Conservation (phyloP, 2,797 vertebrate species). For the Poecilia picta region DNA sequence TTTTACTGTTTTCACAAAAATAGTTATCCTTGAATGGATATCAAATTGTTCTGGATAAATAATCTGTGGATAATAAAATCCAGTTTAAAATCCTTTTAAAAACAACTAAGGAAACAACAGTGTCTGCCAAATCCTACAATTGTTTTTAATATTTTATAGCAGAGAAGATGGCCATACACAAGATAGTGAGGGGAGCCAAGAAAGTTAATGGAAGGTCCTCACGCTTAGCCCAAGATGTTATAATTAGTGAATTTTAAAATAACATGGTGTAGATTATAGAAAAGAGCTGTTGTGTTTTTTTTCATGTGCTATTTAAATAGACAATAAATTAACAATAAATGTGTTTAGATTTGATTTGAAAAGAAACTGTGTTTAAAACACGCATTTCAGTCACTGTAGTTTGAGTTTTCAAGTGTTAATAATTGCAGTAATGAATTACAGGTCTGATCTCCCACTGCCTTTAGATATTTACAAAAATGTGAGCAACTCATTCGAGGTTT, state of each 20-base stretch:
- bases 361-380: not conserved
- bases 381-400: not conserved
- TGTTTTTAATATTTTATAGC: not conserved
- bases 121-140: not conserved
- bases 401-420: not conserved
- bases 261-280: not conserved
- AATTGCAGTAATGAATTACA: not conserved
- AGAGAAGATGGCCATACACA: not conserved
- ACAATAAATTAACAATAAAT: not conserved
- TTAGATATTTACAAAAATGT: constrained; percentile 15
- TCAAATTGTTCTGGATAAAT: not conserved
- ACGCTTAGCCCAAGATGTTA: not conserved
- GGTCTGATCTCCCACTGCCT: not conserved
- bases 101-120: not conserved
- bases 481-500: constrained; percentile 20
- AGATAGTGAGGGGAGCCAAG: not conserved
- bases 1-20: not conserved
- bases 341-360: not conserved
- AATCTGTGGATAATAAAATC: too few relatives aligned
- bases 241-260: not conserved
- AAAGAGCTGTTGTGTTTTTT: not conserved
- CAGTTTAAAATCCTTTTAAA: not conserved
- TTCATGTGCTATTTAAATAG: not conserved
- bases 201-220: not conserved
- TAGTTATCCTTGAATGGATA: not conserved